Percentiles rank a stretch among this genome's conserved stretches.
phyloP scores from a whole-genome alignment of 2,888 invertebrate genomes.

The Carabus problematicus region DNA sequence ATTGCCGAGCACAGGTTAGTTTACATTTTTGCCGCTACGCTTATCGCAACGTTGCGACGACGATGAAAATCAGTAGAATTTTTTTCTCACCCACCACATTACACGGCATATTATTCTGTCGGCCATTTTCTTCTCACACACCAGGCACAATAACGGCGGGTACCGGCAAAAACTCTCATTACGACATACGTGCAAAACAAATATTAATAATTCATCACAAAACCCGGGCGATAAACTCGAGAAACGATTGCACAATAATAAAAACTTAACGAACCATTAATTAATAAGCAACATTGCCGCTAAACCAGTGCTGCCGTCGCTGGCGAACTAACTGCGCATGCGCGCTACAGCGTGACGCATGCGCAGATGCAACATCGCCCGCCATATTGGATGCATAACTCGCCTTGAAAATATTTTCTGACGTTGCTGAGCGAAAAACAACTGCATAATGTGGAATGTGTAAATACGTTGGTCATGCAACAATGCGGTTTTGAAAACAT shows the following conservation, averaged over 20 bases:
- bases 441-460: slow-evolving; percentile 29
- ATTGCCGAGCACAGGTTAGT: too few relatives aligned
- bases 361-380: slow-evolving; percentile 11
- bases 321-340: slow-evolving; percentile 3
- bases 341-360: slow-evolving; percentile 11
- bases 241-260: slow-evolving; percentile 39
- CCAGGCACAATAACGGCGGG: neutral
- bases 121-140: neutral
- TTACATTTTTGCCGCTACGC: too few relatives aligned
- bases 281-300: slow-evolving; percentile 39
- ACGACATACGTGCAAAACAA: slow-evolving; percentile 32
- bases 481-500: slow-evolving; percentile 38
- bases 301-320: slow-evolving; percentile 18
- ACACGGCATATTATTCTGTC: slow-evolving; percentile 1
- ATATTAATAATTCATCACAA: slow-evolving; percentile 36
- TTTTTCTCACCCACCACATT: too few relatives aligned
- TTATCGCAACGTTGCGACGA: too few relatives aligned
- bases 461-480: slow-evolving; percentile 39
- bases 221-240: slow-evolving; percentile 23
- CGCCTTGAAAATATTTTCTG: slow-evolving; percentile 28
- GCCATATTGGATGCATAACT: slow-evolving; percentile 35
- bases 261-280: slow-evolving; percentile 43
- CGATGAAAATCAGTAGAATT: too few relatives aligned
- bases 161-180: slow-evolving; percentile 22
- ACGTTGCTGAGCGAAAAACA: slow-evolving; percentile 19